phyloP scores from a whole-genome alignment of 2,113 vertebrate species.

The Camarhynchus parvulus region DNA sequence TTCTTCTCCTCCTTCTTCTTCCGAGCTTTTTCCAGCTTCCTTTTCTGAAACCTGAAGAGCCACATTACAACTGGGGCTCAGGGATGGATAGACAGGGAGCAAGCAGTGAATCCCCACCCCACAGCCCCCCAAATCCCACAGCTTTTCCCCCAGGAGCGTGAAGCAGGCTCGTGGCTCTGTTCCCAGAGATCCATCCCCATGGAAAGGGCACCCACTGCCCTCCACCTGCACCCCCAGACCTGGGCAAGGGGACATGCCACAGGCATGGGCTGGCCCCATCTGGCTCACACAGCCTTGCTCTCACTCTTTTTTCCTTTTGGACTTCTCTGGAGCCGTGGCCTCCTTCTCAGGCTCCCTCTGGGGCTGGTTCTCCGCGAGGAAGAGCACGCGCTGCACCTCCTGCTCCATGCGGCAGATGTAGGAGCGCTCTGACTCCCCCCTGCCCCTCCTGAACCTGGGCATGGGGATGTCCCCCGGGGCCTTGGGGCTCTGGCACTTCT shows the following conservation, averaged over 20 bases:
- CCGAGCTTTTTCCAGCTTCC: conserved; percentile 72
- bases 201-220: rapidly evolving
- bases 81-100: rapidly evolving
- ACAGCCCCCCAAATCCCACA: rapidly evolving
- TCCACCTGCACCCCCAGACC: not conserved
- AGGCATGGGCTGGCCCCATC: not conserved
- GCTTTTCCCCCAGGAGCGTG: not conserved
- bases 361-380: conserved; percentile 86
- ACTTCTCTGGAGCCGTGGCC: conserved; percentile 67
- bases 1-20: conserved; percentile 79
- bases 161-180: not conserved
- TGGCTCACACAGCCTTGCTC: not conserved
- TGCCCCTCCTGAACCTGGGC: conserved; percentile 81
- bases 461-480: conserved; percentile 66
- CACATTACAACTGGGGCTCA: rapidly evolving
- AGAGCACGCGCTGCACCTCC: conserved; percentile 82
- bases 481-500: not conserved
- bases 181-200: rapidly evolving
- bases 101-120: not conserved
- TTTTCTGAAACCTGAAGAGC: conserved; percentile 78
- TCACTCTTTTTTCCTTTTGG: conserved; percentile 87
- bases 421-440: conserved; percentile 75
- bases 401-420: conserved; percentile 85
- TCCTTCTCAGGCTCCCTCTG: conserved; percentile 82
- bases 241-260: rapidly evolving